These are phyloP conservation scores for Aphaenogaster rudis DNA, from an alignment of 1,140 invertebrate genomes.

Conservation along the genomic window DNA sequence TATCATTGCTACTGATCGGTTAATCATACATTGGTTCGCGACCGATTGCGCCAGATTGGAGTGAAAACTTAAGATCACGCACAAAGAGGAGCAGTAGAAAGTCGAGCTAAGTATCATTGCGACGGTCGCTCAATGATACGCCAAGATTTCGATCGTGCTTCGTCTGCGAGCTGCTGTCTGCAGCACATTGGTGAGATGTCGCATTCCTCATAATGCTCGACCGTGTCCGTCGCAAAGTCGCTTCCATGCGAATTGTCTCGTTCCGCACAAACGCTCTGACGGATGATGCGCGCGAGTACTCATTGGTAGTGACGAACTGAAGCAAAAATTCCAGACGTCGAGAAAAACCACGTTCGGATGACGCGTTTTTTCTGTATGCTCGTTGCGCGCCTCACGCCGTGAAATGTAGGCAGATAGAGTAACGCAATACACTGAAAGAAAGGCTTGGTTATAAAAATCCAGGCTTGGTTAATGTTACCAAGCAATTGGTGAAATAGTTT, in stretches of 20 bases:
- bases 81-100: slow-evolving; percentile 27
- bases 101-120: slow-evolving; percentile 24
- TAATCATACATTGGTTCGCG: background rate
- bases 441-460: no score
- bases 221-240: slow-evolving; percentile 36
- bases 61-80: slow-evolving; percentile 11
- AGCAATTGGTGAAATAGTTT: no score
- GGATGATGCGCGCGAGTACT: slow-evolving; percentile 12
- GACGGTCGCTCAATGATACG: slow-evolving; percentile 34
- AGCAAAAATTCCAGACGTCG: slow-evolving; percentile 2
- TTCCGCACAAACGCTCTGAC: slow-evolving; percentile 39
- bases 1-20: background rate
- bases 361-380: slow-evolving; percentile 10
- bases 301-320: background rate
- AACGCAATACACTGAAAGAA: no score
- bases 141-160: slow-evolving; percentile 48
- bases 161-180: background rate
- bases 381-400: background rate
- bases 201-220: slow-evolving; percentile 36
- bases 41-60: background rate
- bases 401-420: background rate
- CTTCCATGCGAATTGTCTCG: slow-evolving; percentile 46
- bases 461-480: no score
- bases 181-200: slow-evolving; percentile 25
- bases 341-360: background rate